A percentile compares a stretch with the other conserved stretches of the same genome.
These are phyloP conservation scores for Cephalopholis sonnerati DNA, from an alignment of 2,113 vertebrate genomes.

Conservation along the genomic window DNA sequence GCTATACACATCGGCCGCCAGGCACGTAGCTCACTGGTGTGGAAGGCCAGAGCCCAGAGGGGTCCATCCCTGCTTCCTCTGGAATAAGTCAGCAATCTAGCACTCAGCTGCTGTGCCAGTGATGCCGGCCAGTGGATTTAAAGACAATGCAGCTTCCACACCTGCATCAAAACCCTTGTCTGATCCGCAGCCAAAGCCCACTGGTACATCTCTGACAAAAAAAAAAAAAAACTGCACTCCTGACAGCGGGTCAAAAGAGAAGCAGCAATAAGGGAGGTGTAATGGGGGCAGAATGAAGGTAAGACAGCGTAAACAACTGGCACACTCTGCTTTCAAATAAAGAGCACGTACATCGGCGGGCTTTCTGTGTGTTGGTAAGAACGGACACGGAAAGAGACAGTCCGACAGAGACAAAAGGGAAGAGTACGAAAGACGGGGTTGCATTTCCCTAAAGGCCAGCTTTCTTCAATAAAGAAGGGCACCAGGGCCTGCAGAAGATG, in stretches of 20 bases:
- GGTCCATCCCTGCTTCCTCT: slow-evolving; percentile 36
- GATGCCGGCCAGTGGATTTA: slow-evolving; percentile 57
- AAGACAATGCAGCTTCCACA: slow-evolving; percentile 61
- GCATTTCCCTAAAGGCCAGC: slow-evolving; percentile 66
- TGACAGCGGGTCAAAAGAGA: slow-evolving; percentile 40
- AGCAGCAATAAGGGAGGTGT: slow-evolving; percentile 22
- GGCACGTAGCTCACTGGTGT: slow-evolving; percentile 57
- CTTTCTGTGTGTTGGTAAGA: neutral
- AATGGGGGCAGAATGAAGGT: slow-evolving; percentile 28
- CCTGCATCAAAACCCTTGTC: slow-evolving; percentile 57
- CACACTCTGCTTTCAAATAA: slow-evolving; percentile 21
- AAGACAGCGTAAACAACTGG: slow-evolving; percentile 33
- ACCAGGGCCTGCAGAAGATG: slow-evolving; percentile 67
- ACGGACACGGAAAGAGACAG: slow-evolving; percentile 28
- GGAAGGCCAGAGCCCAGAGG: slow-evolving; percentile 60
- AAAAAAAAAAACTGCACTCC: slow-evolving; percentile 6
- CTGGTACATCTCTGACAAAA: slow-evolving; percentile 23
- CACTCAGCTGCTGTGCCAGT: slow-evolving; percentile 38
- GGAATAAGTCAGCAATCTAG: slow-evolving; percentile 38
- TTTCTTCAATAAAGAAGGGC: slow-evolving; percentile 75
- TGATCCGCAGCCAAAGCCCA: slow-evolving; percentile 58
- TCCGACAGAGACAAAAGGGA: slow-evolving; percentile 15
- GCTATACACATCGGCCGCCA: slow-evolving; percentile 61
- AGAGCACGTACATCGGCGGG: slow-evolving; percentile 2
- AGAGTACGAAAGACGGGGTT: slow-evolving; percentile 18